Percentiles rank a stretch among this genome's conserved stretches.
phyloP scores from a whole-genome alignment of 2,888 invertebrate genomes.

The Scaptodrosophila latifasciaeformis region DNA sequence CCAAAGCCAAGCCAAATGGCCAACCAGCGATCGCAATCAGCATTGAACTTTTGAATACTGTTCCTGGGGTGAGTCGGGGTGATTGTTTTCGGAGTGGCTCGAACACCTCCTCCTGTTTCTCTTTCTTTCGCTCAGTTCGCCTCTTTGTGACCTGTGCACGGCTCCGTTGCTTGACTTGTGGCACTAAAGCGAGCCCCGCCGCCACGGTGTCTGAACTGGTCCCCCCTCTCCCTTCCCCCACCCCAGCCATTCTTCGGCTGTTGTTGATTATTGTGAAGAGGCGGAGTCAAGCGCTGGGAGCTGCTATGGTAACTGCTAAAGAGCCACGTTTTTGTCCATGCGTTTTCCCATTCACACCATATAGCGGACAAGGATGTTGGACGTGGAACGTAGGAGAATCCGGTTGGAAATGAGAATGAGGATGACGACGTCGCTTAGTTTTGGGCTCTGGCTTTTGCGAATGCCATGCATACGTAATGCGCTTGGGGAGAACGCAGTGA shows the following conservation, averaged over 20 bases:
- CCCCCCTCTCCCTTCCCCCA: slow-evolving; percentile 3
- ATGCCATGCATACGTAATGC: slow-evolving; percentile 68
- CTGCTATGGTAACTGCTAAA: too few species aligned
- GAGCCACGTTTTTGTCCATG: slow-evolving; percentile 33
- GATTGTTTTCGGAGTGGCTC: too few species aligned
- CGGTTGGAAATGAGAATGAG: background rate
- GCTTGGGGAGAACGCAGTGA: slow-evolving; percentile 46
- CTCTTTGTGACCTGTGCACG: too few species aligned
- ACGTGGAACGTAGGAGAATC: background rate
- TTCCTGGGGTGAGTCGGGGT: too few species aligned
- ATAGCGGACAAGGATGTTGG: slow-evolving; percentile 26
- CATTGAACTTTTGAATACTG: slow-evolving; percentile 43
- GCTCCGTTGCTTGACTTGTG: slow-evolving; percentile 28
- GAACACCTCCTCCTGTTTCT: slow-evolving; percentile 14
- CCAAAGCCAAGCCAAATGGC: slow-evolving; percentile 22
- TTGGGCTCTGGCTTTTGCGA: slow-evolving; percentile 35
- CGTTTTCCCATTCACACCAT: slow-evolving; percentile 55
- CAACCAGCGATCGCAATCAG: slow-evolving; percentile 60
- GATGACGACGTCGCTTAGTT: slow-evolving; percentile 17
- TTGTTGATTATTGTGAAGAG: slow-evolving; percentile 9
- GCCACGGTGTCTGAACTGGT: background rate
- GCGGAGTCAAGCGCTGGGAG: background rate
- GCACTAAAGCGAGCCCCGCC: too few species aligned
- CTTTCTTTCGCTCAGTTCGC: background rate
- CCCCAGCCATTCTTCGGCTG: slow-evolving; percentile 7